Evolutionary conservation across 2,797 vertebrate species (phyloP).

Genomic region (Hoplostethus mediterraneus): DNA sequence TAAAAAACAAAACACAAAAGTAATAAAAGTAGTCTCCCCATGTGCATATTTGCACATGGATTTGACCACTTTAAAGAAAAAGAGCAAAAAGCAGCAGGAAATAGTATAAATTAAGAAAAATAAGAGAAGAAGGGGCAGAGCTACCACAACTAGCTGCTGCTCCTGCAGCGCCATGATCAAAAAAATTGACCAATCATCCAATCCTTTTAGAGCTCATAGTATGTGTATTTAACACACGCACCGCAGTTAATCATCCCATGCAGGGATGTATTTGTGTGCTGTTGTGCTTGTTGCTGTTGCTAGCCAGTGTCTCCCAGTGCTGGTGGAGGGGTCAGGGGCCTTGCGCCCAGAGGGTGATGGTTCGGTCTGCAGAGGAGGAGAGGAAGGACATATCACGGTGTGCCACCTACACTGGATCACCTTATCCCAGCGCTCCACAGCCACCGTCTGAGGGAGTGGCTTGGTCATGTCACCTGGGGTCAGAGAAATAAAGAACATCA

Average conservation of each 20-base stretch:
- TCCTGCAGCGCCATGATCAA: too few species aligned
- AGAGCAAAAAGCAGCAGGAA: too few species aligned
- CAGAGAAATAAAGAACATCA: conserved; percentile 1
- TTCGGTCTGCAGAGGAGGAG: conserved; percentile 96
- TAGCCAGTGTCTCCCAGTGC: conserved; percentile 45
- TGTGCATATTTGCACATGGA: too few species aligned
- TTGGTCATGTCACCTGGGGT: conserved; percentile 94
- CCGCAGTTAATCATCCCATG: conserved; percentile 5
- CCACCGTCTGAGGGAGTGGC: conserved; percentile 92
- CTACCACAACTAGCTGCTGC: too few species aligned
- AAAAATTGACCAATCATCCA: too few species aligned
- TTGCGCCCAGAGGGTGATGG: conserved; percentile 95
- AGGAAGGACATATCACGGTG: conserved; percentile 94
- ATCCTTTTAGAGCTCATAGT: too few species aligned
- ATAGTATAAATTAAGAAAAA: too few species aligned
- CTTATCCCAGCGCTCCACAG: conserved; percentile 95
- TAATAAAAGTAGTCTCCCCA: too few species aligned
- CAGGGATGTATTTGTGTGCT: conserved; percentile 17
- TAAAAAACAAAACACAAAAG: too few species aligned
- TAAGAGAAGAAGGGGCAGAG: too few species aligned
- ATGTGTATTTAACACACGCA: too few species aligned
- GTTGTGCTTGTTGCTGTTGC: conserved; percentile 73
- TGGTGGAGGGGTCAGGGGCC: conserved; percentile 67
- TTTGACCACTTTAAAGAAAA: too few species aligned
- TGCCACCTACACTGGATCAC: conserved; percentile 99